Base-by-base conservation (phyloP, 2,113 vertebrate species). In the Cyanoderma ruficeps region DNA sequence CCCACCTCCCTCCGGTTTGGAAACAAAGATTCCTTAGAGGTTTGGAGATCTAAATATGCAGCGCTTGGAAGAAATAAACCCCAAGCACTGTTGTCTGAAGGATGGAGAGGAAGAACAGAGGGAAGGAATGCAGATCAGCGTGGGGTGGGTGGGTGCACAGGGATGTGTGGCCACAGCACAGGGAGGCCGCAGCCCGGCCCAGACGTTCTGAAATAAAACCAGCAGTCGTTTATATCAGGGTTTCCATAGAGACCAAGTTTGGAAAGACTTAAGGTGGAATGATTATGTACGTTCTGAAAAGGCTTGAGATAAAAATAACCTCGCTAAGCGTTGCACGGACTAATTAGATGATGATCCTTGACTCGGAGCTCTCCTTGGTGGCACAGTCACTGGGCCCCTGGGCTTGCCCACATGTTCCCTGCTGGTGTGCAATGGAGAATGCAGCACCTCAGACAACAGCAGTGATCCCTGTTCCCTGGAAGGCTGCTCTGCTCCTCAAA, bases 231-330 rank as follows among this genome's bases (percentile, higher is more conserved):
- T 92, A 21, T 50, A 44, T 31, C 30, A 22, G 61, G 57, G 97
- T 98, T 98, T 95, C 98, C 97, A 98, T 97, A 76, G 97, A 95
- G 95, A 97, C 96, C 90, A 69, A 89, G 96, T 93, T 82, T 82
- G 35, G 91, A 57, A 69, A 87, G 93, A 83, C 92, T 96, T 91
- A 65, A 95, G 97, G 95, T 93, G n/a, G 72, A 95, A 95, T 19
- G 35, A 93, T 96, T 84, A 93, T 95, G 94, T 53, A 37, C 37
- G 50, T 96, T 97, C 94, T 15, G 71, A 95, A 95, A 96, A 86
- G 91, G 95, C 88, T 15, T 11, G 63, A 35, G 97, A 93, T 97
- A 98, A 97, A 98, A 98, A 97, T 97, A 98, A 89, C 83, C 37
- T 17, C 3, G 52, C 83, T 41, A 69, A 86, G 85, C 7, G 0